Conservation (phyloP, 1,140 invertebrate species). For the Drepana arcuata region DNA sequence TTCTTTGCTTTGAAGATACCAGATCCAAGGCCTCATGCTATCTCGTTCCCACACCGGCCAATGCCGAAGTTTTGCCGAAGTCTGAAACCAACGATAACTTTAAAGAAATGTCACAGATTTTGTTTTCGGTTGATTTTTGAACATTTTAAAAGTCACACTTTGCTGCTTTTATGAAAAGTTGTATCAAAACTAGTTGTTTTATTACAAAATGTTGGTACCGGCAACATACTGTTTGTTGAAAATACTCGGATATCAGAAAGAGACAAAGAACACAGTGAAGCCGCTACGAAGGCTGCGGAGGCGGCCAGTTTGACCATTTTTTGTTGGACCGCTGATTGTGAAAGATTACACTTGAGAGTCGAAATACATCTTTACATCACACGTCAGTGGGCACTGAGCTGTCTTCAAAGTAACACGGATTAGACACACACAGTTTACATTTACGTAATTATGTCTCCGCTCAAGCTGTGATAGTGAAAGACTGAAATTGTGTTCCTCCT, state of each 20-base stretch:
- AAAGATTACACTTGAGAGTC: slow-evolving; percentile 72
- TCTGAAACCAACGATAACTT: background rate
- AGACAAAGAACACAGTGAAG: slow-evolving; percentile 45
- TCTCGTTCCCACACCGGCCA: slow-evolving; percentile 39
- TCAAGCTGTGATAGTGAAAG: slow-evolving; percentile 58
- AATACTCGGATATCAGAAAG: slow-evolving; percentile 35
- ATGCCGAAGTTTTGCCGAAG: background rate
- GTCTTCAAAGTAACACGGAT: slow-evolving; percentile 70
- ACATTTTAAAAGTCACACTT: background rate
- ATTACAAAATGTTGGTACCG: slow-evolving; percentile 20
- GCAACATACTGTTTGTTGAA: slow-evolving; percentile 10
- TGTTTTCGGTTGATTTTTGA: too few relatives aligned
- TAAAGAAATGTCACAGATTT: background rate
- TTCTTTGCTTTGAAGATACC: slow-evolving; percentile 59
- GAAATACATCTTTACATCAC: slow-evolving; percentile 72
- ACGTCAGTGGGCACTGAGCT: slow-evolving; percentile 69
- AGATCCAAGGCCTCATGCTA: slow-evolving; percentile 39
- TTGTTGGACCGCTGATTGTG: slow-evolving; percentile 69
- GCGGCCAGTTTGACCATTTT: slow-evolving; percentile 68
- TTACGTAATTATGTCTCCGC: slow-evolving; percentile 59
- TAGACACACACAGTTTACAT: slow-evolving; percentile 62
- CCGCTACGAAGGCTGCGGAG: slow-evolving; percentile 58
- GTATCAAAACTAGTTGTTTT: slow-evolving; percentile 2
- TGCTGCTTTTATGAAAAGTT: too few relatives aligned
- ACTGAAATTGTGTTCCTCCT: slow-evolving; percentile 50